These are phyloP conservation scores for Amblyornis subalaris DNA, from an alignment of 2,113 vertebrate genomes.

Conservation along the genomic window DNA sequence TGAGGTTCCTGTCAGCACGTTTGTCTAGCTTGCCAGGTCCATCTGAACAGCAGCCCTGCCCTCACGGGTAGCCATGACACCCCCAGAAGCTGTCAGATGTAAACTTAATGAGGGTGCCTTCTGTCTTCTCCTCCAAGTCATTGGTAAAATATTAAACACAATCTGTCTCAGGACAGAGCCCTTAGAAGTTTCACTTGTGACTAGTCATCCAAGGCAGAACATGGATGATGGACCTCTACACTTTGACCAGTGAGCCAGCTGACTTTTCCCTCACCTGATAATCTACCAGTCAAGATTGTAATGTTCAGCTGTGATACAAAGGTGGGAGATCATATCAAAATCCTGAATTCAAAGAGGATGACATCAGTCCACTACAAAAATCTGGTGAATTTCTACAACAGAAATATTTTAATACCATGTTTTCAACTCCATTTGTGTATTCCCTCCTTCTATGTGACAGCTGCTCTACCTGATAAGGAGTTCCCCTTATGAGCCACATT, in stretches of 20 bases:
- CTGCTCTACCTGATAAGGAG: not conserved
- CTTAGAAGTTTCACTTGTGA: not conserved
- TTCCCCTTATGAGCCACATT: not conserved
- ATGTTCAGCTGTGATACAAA: not conserved
- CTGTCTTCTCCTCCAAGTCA: not conserved
- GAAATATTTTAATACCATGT: not conserved
- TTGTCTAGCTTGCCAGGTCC: not conserved
- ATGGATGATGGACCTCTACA: not conserved
- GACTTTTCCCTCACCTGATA: not conserved
- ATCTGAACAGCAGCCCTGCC: not conserved
- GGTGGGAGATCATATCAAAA: not conserved
- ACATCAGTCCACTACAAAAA: not conserved
- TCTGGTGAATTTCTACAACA: not conserved
- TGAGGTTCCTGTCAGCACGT: not conserved
- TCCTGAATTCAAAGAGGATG: not conserved
- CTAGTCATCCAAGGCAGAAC: not conserved
- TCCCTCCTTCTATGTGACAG: not conserved
- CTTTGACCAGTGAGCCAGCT: not conserved
- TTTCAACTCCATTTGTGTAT: not conserved
- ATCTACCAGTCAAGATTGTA: not conserved
- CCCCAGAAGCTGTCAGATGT: not conserved
- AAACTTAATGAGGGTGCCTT: fast-evolving
- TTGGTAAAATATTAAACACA: not conserved
- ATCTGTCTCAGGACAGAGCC: fast-evolving
- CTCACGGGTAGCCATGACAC: not conserved